Percentiles rank a stretch among this genome's conserved stretches.
Evolutionary conservation across 2,113 vertebrate genomes (phyloP).

Genomic region (Chaetodon auriga): DNA sequence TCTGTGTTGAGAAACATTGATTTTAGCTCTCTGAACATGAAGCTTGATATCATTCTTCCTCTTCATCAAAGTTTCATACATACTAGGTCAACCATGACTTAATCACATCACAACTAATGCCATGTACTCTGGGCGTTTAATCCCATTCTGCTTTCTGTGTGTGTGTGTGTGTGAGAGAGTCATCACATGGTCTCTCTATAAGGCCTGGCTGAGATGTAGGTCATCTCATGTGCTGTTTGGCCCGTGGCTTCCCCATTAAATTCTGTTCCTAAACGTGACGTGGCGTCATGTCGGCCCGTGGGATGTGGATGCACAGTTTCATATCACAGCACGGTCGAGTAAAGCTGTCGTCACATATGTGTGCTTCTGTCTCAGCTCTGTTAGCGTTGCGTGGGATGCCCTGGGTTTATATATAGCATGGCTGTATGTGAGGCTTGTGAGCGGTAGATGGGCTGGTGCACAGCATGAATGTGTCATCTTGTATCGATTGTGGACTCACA

Average conservation of each 20-base stretch:
- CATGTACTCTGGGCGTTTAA: conserved; percentile 16
- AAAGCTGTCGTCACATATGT: conserved; percentile 42
- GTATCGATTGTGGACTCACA: not conserved
- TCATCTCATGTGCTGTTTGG: conserved; percentile 44
- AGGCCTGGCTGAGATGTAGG: conserved; percentile 57
- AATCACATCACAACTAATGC: conserved; percentile 41
- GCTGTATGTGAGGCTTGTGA: conserved; percentile 1
- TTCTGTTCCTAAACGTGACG: conserved; percentile 34
- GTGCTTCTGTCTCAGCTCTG: conserved; percentile 21
- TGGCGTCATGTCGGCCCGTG: conserved; percentile 32
- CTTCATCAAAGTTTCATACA: conserved; percentile 43
- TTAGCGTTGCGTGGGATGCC: conserved; percentile 41
- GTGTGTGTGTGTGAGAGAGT: conserved; percentile 28
- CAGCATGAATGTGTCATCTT: conserved; percentile 30
- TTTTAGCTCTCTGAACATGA: not conserved
- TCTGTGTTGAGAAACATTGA: not conserved
- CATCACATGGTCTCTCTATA: conserved; percentile 37
- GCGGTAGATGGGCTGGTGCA: conserved; percentile 3
- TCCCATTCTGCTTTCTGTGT: conserved; percentile 29
- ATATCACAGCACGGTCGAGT: conserved; percentile 17
- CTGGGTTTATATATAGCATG: conserved; percentile 49
- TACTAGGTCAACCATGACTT: conserved; percentile 36
- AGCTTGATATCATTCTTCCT: conserved; percentile 13
- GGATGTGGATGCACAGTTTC: not conserved
- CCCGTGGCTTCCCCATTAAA: conserved; percentile 29